phyloP scores from a whole-genome alignment of 2,888 invertebrate species.

The Mythimna ferrago region DNA sequence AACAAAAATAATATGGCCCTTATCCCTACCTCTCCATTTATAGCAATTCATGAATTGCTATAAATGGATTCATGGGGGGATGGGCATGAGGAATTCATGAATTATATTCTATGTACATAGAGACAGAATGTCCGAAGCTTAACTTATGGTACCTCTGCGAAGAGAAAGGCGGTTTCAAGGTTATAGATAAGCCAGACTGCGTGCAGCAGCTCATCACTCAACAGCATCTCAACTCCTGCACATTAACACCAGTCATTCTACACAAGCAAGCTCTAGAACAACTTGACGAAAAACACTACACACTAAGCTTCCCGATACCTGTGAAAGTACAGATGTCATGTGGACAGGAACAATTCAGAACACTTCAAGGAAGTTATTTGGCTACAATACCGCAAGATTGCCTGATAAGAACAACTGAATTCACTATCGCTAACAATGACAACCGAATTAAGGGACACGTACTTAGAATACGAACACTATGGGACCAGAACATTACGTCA shows the following conservation, averaged over 20 bases:
- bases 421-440: neutral
- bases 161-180: neutral
- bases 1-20: neutral
- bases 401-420: neutral
- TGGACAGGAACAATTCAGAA: slow-evolving; percentile 1
- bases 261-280: neutral
- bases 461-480: neutral
- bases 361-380: neutral
- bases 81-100: too few relatives aligned
- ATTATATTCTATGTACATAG: slow-evolving; percentile 5
- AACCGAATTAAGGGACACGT: neutral
- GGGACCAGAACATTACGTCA: neutral
- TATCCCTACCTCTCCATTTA: neutral
- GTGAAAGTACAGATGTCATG: neutral
- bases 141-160: neutral
- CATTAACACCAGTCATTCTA: neutral
- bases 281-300: neutral
- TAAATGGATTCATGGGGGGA: too few relatives aligned
- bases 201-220: neutral
- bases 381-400: neutral
- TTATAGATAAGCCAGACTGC: neutral
- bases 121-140: neutral
- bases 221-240: neutral
- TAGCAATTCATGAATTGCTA: neutral
- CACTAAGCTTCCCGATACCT: neutral